Percentiles rank a stretch among this genome's conserved stretches.
phyloP scores from a whole-genome alignment of 2,888 invertebrate species.

The Diploptera punctata region DNA sequence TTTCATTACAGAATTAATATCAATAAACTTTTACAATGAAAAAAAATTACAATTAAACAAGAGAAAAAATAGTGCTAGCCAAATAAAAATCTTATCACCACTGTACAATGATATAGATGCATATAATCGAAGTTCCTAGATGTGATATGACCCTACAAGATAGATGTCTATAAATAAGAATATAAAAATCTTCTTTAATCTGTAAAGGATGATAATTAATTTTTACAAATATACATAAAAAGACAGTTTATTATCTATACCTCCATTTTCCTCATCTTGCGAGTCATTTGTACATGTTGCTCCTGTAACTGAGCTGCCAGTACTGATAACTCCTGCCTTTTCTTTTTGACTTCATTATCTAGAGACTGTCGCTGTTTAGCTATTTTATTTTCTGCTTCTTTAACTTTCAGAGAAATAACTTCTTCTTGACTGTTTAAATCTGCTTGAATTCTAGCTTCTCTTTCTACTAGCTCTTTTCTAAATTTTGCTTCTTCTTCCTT shows the following conservation, averaged over 20 bases:
- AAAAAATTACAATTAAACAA: no score
- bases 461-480: slow-evolving; percentile 10
- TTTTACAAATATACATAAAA: no score
- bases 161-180: no score
- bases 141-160: no score
- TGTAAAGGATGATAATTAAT: no score
- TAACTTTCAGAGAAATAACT: background rate
- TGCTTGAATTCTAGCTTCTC: slow-evolving; percentile 30
- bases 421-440: slow-evolving; percentile 13
- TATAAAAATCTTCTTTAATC: no score
- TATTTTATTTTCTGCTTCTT: slow-evolving; percentile 25
- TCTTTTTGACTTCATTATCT: slow-evolving; percentile 18
- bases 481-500: slow-evolving; percentile 33
- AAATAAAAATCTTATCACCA: no score
- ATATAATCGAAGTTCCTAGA: no score
- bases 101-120: no score
- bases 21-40: no score
- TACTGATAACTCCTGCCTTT: background rate
- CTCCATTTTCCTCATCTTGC: background rate
- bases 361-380: slow-evolving; percentile 16
- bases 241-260: slow-evolving; percentile 16
- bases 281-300: background rate
- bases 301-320: slow-evolving; percentile 7
- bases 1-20: no score
- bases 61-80: no score